Evolutionary conservation across 2,797 vertebrate genomes (phyloP), one percentile per base, ranked within the genome.

Genomic region (Notolabrus celidotus): DNA sequence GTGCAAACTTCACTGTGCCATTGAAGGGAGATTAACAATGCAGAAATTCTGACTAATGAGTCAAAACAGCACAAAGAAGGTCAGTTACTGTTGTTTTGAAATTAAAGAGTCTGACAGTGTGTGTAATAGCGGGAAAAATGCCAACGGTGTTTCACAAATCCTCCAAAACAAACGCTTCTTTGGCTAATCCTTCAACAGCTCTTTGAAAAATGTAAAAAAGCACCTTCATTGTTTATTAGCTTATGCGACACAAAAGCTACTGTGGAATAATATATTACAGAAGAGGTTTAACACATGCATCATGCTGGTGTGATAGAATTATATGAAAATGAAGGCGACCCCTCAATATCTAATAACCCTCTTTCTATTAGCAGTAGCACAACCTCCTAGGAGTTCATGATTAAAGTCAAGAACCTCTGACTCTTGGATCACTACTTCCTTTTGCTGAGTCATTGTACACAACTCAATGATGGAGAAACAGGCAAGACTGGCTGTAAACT

Each of bases 1-100:
- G 60, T 61, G 52, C 36, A 70, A 77, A 81, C 64, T 79, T 83
- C 17, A 71, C 31, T 58, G 53, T 63, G 42, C 23, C 51, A 52
- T 49, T n/a, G 39, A 36, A 66, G 56, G 60, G 58, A 67, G 47
- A 71, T 70, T 5, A 73, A 29, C 22, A 57, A 76, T 20, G 22
- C 43, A 68, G 23, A 63, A 33, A 52, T 17, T 52, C 23, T 53
- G 27, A 45, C 54, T 19, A 12, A 11, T 1, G 8, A 54, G 25
- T 23, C 36, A 63, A 51, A 75, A 29, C 19, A 63, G 36, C 25
- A 54, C 11, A 54, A 5, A 56, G 3, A 34, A 36, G 12, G 20
- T 10, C 2, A 31, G 33, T 29, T 36, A 54, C 27, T 38, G 6
- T 33, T 17, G 17, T 11, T 47, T 25, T 10, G 46, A 79, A 51